Percentiles rank a stretch among this genome's conserved stretches.
Evolutionary conservation across 2,113 vertebrate genomes (phyloP).

Genomic region (Desmodus rotundus): DNA sequence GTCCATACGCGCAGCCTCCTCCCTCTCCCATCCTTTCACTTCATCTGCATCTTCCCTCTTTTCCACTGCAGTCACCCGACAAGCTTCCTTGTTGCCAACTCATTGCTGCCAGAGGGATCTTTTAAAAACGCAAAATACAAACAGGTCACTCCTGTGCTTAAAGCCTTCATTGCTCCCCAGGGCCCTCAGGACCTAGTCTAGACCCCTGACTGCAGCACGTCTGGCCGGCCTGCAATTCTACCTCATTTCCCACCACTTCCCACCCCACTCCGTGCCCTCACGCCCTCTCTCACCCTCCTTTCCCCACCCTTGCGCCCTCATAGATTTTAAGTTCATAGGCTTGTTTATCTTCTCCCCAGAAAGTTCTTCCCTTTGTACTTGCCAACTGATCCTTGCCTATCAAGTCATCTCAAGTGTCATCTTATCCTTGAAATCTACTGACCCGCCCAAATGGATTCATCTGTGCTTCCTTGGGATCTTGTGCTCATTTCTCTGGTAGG

Average conservation of each 20-base stretch:
- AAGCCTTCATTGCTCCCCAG: background rate
- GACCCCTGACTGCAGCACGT: background rate
- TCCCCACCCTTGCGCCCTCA: background rate
- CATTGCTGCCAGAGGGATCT: background rate
- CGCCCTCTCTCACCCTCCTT: too few species aligned
- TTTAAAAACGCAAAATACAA: background rate
- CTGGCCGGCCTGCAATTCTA: background rate
- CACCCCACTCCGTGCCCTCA: background rate
- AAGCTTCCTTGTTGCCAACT: background rate
- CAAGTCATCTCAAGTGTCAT: background rate
- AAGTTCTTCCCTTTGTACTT: background rate
- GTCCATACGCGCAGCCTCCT: background rate
- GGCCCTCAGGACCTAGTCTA: background rate
- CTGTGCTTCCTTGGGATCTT: background rate
- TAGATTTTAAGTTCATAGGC: background rate
- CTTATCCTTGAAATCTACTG: background rate
- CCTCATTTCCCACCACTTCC: background rate
- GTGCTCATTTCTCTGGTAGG: background rate
- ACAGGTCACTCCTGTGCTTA: background rate
- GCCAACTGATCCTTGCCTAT: background rate
- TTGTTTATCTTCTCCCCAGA: background rate
- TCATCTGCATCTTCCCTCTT: background rate
- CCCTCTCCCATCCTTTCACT: background rate
- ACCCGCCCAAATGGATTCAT: background rate
- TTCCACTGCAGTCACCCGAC: background rate